phyloP scores from a whole-genome alignment of 2,113 vertebrate genomes.

The Dipodomys merriami region DNA sequence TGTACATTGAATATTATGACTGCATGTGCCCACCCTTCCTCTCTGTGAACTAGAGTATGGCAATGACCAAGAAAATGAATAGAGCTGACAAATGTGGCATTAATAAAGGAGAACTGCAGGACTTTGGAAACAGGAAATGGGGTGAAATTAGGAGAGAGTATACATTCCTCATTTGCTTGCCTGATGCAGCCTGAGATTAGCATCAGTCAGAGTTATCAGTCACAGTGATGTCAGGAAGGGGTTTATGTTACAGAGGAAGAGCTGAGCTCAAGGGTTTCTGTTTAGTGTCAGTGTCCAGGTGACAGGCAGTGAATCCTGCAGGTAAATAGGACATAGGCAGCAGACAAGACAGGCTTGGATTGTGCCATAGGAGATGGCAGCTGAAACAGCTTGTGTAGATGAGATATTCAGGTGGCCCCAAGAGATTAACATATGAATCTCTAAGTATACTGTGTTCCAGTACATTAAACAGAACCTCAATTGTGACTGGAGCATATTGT shows the following conservation, averaged over 20 bases:
- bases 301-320: too few species aligned
- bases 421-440: too few species aligned
- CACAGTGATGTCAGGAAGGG: background rate
- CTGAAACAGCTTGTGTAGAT: background rate
- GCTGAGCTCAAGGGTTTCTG: background rate
- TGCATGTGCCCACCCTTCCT: too few species aligned
- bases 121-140: too few species aligned
- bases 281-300: background rate
- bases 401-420: fast-evolving
- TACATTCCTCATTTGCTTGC: too few species aligned
- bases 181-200: too few species aligned
- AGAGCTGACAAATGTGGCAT: too few species aligned
- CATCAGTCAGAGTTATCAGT: background rate
- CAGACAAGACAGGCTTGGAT: background rate
- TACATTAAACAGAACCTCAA: background rate
- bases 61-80: background rate
- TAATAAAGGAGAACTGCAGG: too few species aligned
- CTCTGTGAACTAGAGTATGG: too few species aligned
- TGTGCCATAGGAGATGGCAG: background rate
- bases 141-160: too few species aligned
- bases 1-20: too few species aligned
- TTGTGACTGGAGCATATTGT: background rate
- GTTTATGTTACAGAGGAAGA: background rate
- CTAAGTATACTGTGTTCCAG: background rate
- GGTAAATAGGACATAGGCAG: background rate